Conservation (phyloP, 2,113 vertebrate species). For the Nestor notabilis region DNA sequence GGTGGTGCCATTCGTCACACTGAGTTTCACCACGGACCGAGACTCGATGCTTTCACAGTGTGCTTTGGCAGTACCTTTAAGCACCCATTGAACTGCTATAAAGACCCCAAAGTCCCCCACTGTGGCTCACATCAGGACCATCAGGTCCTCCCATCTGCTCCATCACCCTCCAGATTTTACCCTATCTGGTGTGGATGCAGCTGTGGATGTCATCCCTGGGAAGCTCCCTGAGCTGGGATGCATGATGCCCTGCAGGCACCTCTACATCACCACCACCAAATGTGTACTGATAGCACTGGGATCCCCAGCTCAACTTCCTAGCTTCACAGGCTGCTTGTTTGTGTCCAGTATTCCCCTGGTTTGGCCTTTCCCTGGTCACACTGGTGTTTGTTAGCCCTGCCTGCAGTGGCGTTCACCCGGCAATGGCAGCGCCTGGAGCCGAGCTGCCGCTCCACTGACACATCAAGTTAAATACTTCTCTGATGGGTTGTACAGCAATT, state of each 20-base stretch:
- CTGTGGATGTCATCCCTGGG: neutral
- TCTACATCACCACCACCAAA: neutral
- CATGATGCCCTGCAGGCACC: neutral
- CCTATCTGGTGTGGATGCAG: neutral
- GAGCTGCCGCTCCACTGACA: accelerated
- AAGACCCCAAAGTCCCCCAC: neutral
- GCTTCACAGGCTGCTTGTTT: neutral
- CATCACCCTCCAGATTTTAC: neutral
- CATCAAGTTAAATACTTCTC: neutral
- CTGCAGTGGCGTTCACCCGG: accelerated
- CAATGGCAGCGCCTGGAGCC: neutral
- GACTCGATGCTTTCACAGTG: accelerated
- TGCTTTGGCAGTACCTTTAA: neutral
- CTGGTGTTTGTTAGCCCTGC: neutral
- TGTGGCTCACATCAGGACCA: accelerated
- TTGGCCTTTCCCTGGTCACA: neutral
- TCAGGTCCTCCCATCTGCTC: neutral
- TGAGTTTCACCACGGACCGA: accelerated
- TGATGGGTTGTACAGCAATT: neutral
- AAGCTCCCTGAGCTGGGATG: neutral
- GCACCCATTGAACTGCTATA: neutral
- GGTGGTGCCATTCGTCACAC: accelerated
- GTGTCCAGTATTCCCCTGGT: accelerated
- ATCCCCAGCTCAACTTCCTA: neutral
- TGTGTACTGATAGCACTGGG: accelerated